Evolutionary conservation across 2,888 invertebrate genomes (phyloP), one percentile per base, ranked within the genome.

Genomic region (Macropis europaea): DNA sequence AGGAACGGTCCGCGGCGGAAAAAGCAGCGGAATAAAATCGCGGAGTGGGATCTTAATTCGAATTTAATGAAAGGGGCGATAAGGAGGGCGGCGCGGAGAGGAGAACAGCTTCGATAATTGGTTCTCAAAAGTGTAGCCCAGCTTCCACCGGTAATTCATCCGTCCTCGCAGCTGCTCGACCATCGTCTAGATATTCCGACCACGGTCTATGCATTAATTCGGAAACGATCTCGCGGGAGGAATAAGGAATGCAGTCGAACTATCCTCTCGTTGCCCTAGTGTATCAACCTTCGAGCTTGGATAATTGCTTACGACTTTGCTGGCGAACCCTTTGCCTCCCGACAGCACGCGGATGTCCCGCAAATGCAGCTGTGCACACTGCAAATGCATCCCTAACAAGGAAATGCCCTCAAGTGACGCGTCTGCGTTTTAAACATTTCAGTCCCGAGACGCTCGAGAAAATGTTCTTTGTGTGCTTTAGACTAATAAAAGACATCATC

Each of bases 131-230:
- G 30, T 64, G 40, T 36, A 54, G 67, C 36, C 19, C 13, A 32
- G 2, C 15, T 30, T 60, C 13, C 54, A 17, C n/a, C 9, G n/a
- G 34, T 48, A 34, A 36, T 52, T 68, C 61, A 40, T 47, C 54
- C 40, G 19, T 19, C 32, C 30, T 17, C 42, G 28, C 22, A 28
- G 7, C 6, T 1, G 22, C 38, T 7, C 15, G 53, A 42, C 26
- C 15, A 32, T 6, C 1, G 47, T 45, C 13, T 48, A 56, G 56
- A 67, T 69, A 83, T 82, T 72, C 76, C 26, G 48, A 69, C 81
- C 79, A 84, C 73, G 77, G 70, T 72, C 72, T 75, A 68, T 79
- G 77, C 81, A 86, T 84, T 85, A 84, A 86, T 86, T 85, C 76
- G 73, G 56, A 59, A 82, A 75, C 76, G 80, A 81, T 77, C 82